Conservation (phyloP, 1,140 invertebrate genomes). For the Drosophila takahashii region DNA sequence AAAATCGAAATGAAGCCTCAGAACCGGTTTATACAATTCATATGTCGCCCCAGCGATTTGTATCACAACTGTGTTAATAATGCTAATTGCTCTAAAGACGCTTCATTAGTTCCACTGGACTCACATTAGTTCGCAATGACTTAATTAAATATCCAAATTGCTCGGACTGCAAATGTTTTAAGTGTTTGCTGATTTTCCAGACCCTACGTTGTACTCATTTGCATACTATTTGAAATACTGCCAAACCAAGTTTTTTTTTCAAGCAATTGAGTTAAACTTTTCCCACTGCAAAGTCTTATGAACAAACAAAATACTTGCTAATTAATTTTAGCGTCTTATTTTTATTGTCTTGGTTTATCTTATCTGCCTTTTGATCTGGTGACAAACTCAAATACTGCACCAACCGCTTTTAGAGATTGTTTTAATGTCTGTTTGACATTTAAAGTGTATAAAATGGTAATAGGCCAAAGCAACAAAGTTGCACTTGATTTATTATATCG, state of each 20-base stretch:
- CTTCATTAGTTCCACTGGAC: constrained; percentile 16
- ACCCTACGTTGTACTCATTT: too few species aligned
- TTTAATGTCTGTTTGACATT: not conserved
- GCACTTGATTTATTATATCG: not conserved
- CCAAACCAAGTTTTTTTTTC: not conserved
- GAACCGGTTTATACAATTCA: constrained; percentile 13
- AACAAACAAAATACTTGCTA: not conserved
- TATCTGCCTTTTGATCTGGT: not conserved
- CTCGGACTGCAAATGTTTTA: not conserved
- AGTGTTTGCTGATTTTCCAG: not conserved
- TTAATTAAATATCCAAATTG: constrained; percentile 23
- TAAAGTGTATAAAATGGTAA: not conserved
- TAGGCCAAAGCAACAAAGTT: not conserved
- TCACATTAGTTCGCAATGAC: constrained; percentile 19
- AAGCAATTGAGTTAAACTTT: too few species aligned
- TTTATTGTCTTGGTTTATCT: not conserved
- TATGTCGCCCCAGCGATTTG: constrained; percentile 4
- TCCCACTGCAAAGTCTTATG: too few species aligned
- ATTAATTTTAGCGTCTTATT: not conserved
- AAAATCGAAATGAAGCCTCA: constrained; percentile 4
- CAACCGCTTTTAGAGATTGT: not conserved
- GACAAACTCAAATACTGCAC: constrained; percentile 1
- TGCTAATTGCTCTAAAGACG: constrained; percentile 34
- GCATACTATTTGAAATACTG: not conserved
- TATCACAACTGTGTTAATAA: constrained; percentile 35